Base-by-base conservation (phyloP, 2,113 vertebrate genomes). In the Sula dactylatra region DNA sequence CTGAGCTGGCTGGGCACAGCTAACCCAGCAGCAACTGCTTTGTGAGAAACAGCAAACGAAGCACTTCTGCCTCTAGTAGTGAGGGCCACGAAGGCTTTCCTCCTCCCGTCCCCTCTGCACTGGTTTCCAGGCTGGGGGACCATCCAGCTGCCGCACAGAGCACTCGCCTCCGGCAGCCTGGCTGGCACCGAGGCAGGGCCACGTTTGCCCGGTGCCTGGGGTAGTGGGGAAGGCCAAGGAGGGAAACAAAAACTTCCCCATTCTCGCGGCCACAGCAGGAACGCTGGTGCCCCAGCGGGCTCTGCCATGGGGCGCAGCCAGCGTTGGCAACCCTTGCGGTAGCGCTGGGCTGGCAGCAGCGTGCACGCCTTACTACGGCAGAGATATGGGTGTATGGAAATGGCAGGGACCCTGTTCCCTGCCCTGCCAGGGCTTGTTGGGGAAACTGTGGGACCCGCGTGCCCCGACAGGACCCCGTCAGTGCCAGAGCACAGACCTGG, bases 281-380 rank as follows among this genome's bases (percentile, higher is more conserved):
- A 45, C 0, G 7, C 52, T 21, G 70, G 49, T 91, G 74, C 21
- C 67, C 29, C 0, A 0, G 29, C 52, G 29, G 36, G 67, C 74
- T 93, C 58, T 77, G 85, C 72, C 58, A 40, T 2, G 2, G 56
- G 40, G 61, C 12, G 3, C 55, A 45, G 72, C 61, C 31, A 14
- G 64, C 0, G 2, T 21, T 7, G 2, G 31, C 90, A 69, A 7
- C n/a, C 82, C 95, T 84, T 5, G 10, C 9, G 82, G 96, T 90
- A 96, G 88, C 27, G 93, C 95, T 52, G 64, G 69, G 90, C 94
- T 94, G 92, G 88, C 71, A 79, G 87, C 44, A 20, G 36, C 0
- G 1, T 5, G 27, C 32, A 11, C 21, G 36, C 90, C 61, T 70
- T 20, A 7, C 95, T 88, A 84, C 47, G 82, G 97, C 97, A 96